Evolutionary conservation across 2,113 vertebrate genomes (phyloP), one percentile per base, ranked within the genome.

Genomic region (Calonectris borealis): DNA sequence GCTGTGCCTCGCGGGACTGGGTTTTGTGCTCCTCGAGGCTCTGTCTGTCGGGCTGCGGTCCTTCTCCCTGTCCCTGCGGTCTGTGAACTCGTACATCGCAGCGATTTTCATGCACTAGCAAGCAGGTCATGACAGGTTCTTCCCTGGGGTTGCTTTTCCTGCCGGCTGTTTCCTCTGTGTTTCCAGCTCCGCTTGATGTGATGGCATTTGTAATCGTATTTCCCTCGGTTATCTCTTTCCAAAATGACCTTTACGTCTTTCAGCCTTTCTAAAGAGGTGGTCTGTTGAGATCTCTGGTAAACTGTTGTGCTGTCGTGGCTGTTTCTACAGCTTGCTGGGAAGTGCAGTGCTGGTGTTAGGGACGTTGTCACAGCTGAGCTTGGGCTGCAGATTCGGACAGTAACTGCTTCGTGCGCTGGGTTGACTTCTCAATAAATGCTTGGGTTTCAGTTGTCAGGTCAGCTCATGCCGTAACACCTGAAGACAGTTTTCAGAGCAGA

Each of bases 361-460:
- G 71, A 9, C 5, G 1, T 9, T 18, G 69, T 7, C 38, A 25
- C 19, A 10, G 36, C 55, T 11, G 25, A 27, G 75, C 36, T 20
- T 7, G 26, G 25, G 55, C 44, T 65, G 38, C 9, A 2, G 8
- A 0, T 6, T 16, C 1, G 0, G 24, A 9, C 13, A 11, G 8
- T 6, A 1, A 16, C 40, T 27, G 55, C 14, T 27, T 48, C 2
- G 6, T 34, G 22, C 1, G 3, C 64, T 27, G 31, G 4, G 8
- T 10, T 26, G 36, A 4, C 38, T 12, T 21, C 36, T 26, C 51
- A 10, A 20, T 7, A 13, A n/a, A 1, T 4, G 11, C 9, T 46
- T 26, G 31, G 8, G 16, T 46, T 68, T 46, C 29, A 32, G 4
- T 11, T 21, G 17, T 32, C 26, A 11, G 48, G 20, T 57, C 48